phyloP scores from a whole-genome alignment of 1,140 invertebrate genomes.

The Drosophila tropicalis region DNA sequence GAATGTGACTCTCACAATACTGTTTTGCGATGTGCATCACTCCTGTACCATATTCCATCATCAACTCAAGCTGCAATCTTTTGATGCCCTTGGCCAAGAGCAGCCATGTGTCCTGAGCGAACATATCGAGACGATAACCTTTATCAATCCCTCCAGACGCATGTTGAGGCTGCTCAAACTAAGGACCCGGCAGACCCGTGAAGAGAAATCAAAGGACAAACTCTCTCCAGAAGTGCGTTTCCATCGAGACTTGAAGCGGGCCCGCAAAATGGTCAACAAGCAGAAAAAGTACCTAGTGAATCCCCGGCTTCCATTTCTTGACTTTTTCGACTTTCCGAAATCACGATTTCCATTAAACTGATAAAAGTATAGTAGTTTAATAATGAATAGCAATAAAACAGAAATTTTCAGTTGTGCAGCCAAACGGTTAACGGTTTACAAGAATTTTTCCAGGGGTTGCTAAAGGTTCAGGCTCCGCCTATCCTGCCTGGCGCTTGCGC shows the following conservation, averaged over 20 bases:
- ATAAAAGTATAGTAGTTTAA: too few species aligned
- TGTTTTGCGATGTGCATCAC: slow-evolving; percentile 8
- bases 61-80: background rate
- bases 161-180: background rate
- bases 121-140: slow-evolving; percentile 3
- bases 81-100: background rate
- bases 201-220: background rate
- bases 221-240: background rate
- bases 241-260: background rate
- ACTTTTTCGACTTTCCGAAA: background rate
- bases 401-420: background rate
- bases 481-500: background rate
- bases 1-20: background rate
- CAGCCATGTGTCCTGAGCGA: background rate
- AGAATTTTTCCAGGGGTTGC: background rate
- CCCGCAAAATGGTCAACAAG: background rate
- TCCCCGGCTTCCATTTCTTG: too few species aligned
- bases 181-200: too few species aligned
- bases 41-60: slow-evolving; percentile 14
- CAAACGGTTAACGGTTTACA: background rate
- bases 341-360: background rate
- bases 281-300: background rate
- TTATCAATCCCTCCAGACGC: slow-evolving; percentile 21
- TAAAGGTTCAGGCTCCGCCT: background rate
- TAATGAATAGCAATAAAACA: background rate